A percentile compares a stretch with the other conserved stretches of the same genome.
Evolutionary conservation across 2,797 vertebrate genomes (phyloP).

Genomic region (Enteromius paludinosus): DNA sequence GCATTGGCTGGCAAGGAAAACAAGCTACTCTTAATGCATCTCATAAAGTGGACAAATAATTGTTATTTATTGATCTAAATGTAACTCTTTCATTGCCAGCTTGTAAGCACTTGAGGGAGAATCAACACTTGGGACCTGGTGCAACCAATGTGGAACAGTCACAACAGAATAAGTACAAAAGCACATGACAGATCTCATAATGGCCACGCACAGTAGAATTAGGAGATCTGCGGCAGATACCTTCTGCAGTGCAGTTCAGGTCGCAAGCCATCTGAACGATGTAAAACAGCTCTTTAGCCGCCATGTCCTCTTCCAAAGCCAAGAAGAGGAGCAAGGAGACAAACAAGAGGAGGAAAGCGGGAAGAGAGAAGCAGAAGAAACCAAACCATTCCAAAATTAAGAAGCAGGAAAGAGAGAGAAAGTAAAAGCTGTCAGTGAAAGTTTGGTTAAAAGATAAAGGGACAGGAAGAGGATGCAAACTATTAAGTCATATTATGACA

Average conservation of each 20-base stretch:
- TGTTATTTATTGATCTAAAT: conserved; percentile 4
- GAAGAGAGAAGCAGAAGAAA: conserved; percentile 31
- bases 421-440: conserved; percentile 72
- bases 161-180: conserved; percentile 60
- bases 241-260: conserved; percentile 99
- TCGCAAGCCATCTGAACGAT: conserved; percentile 99
- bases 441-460: conserved; percentile 66
- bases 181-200: conserved; percentile 71
- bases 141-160: conserved; percentile 51
- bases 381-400: conserved; percentile 46
- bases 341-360: conserved; percentile 62
- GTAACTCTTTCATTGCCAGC: conserved; percentile 29
- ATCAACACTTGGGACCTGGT: conserved; percentile 10
- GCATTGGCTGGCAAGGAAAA: conserved; percentile 23
- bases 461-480: conserved; percentile 58
- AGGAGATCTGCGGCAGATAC: conserved; percentile 95
- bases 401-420: conserved; percentile 59
- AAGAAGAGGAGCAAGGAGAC: conserved; percentile 71
- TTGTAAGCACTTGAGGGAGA: background rate
- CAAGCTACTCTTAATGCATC: conserved; percentile 11
- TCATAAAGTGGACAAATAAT: background rate
- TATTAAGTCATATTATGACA: conserved; percentile 30
- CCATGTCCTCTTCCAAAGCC: conserved; percentile 92
- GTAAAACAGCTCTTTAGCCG: conserved; percentile 97
- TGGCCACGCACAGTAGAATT: conserved; percentile 73